Percentiles rank a stretch among this genome's conserved stretches.
Evolutionary conservation across 2,797 vertebrate species (phyloP).

Genomic region (Betta splendens): DNA sequence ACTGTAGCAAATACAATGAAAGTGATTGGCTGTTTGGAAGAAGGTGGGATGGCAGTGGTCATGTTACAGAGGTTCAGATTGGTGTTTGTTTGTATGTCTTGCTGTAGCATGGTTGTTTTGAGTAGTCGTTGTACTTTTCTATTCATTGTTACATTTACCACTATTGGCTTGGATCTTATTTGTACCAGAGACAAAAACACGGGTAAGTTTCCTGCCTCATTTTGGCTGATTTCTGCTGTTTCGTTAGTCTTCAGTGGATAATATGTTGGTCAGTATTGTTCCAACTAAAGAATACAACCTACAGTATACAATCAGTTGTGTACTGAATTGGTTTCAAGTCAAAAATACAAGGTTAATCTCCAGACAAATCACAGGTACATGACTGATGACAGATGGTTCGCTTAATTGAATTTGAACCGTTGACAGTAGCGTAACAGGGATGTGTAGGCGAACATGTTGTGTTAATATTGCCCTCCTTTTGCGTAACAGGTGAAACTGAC

Average conservation of each 20-base stretch:
- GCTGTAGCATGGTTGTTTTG: constrained; percentile 7
- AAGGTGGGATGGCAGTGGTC: constrained; percentile 20
- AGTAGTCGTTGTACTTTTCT: neutral
- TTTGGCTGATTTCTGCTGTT: neutral
- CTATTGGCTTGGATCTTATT: constrained; percentile 1
- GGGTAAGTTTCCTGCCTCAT: constrained; percentile 57
- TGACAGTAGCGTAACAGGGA: constrained; percentile 13
- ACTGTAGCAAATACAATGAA: constrained; percentile 47
- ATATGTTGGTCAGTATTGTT: neutral
- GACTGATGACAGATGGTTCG: constrained; percentile 10
- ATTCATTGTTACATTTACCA: neutral
- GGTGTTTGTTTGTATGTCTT: constrained; percentile 7
- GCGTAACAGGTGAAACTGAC: constrained; percentile 15
- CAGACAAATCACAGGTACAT: constrained; percentile 11
- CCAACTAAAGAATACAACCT: neutral
- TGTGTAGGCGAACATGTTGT: constrained; percentile 1
- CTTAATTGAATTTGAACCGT: constrained; percentile 34
- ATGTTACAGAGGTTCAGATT: constrained; percentile 16
- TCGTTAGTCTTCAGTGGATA: neutral
- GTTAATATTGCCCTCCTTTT: constrained; percentile 12
- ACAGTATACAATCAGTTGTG: no score
- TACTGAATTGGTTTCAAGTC: neutral
- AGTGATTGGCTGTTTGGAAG: constrained; percentile 56
- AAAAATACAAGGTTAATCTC: neutral
- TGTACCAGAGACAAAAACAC: constrained; percentile 6